Evolutionary conservation across 2,797 vertebrate genomes (phyloP).

Genomic region (Bradypodion pumilum): DNA sequence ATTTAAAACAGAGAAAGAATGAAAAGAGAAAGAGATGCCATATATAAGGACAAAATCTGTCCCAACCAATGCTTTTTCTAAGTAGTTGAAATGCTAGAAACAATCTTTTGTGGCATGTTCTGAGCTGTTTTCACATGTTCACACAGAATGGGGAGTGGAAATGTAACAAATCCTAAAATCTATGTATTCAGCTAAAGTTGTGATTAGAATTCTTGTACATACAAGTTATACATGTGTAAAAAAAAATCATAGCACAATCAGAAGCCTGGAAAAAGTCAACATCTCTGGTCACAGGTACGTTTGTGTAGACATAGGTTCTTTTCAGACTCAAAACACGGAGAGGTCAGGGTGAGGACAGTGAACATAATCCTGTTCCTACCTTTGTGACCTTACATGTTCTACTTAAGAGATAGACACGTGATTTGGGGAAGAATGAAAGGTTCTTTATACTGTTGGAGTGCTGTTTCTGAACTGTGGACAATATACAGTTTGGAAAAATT

Average conservation of each 20-base stretch:
- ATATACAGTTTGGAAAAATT: too few relatives aligned
- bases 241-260: neutral
- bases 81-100: constrained; percentile 2
- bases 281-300: neutral
- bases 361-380: neutral
- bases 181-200: neutral
- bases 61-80: neutral
- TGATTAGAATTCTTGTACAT: neutral
- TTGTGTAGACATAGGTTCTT: neutral
- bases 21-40: neutral
- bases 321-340: neutral
- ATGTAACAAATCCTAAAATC: too few relatives aligned
- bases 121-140: neutral
- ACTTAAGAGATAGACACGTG: neutral
- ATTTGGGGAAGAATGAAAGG: neutral
- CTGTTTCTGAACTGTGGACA: neutral
- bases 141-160: neutral
- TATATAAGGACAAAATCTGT: neutral
- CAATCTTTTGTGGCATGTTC: neutral
- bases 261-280: neutral
- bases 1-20: too few relatives aligned
- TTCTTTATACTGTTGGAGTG: neutral
- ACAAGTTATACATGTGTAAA: neutral
- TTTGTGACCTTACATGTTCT: neutral
- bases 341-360: neutral